Evolutionary conservation across 2,888 invertebrate species (phyloP), one percentile per base, ranked within the genome.

Genomic region (Boloria euphrosyne): DNA sequence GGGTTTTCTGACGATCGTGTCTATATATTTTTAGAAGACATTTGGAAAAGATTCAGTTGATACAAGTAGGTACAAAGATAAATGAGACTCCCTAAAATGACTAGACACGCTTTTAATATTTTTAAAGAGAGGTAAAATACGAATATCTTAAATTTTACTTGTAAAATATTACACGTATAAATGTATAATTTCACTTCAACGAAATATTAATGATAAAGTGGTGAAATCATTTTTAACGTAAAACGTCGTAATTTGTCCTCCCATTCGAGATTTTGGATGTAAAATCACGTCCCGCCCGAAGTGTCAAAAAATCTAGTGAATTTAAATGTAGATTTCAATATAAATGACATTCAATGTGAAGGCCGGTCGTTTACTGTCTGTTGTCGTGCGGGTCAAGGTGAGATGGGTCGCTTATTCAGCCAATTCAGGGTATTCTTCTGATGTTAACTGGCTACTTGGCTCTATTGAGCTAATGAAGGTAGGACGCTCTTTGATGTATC

Each of bases 321-420:
- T 57, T 68, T 63, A 59, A 58, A 66, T 61, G 51, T 49, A 60
- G 17, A 64, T 64, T 70, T 66, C 65, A 62, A 58, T 71, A 62
- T 62, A 69, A 69, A 69, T 68, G 70, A 68, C 70, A 71, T 66
- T 64, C 68, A 68, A 66, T 68, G 70, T 66, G 61, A 68, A 71
- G 70, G 71, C 59, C 71, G 67, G 71, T 66, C 76, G 71, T 76
- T 76, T 58, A 68, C 75, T 68, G 77, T 78, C 77, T 78, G 77
- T 72, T 74, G 66, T 63, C 65, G 67, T 50, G 27, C 65, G 65
- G 77, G 76, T 75, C 77, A 76, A 74, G 76, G 76, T 74, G 73
- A 71, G 62, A 38, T 58, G 65, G 67, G 69, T 67, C 65, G 61
- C 61, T 60, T 61, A 58, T 61, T 67, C 62, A 65, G 57, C 51